phyloP scores from a whole-genome alignment of 2,888 invertebrate species.

The Corythucha ciliata region DNA sequence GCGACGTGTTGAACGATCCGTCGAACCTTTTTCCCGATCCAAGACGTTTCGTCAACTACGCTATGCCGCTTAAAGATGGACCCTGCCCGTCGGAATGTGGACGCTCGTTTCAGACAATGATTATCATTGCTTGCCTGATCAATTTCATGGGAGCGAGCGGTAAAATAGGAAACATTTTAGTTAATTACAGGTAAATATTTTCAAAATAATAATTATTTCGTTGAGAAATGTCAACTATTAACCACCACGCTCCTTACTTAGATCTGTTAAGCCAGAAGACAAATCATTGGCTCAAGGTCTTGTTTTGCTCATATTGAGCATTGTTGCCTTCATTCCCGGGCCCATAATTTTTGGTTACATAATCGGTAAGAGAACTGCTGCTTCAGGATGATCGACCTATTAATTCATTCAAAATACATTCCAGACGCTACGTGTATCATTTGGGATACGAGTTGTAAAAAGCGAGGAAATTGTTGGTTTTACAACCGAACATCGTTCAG shows the following conservation, averaged over 20 bases:
- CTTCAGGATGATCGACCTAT: too few relatives aligned
- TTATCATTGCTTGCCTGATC: conserved; percentile 46
- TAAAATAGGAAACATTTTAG: conserved; percentile 54
- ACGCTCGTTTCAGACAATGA: conserved; percentile 44
- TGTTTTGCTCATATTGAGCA: conserved; percentile 50
- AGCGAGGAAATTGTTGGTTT: conserved; percentile 55
- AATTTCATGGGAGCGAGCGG: conserved; percentile 56
- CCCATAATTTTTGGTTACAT: conserved; percentile 59
- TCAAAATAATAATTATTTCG: too few relatives aligned
- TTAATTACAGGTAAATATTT: conserved; percentile 50
- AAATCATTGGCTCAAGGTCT: conserved; percentile 58
- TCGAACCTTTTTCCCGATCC: background rate
- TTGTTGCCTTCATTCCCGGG: conserved; percentile 58
- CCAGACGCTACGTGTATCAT: conserved; percentile 54
- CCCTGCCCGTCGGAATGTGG: conserved; percentile 45
- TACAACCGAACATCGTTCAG: conserved; percentile 54
- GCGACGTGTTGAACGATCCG: conserved; percentile 21
- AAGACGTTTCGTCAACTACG: conserved; percentile 21
- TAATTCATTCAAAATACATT: conserved; percentile 21
- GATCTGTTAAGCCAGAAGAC: conserved; percentile 52
- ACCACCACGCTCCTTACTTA: conserved; percentile 36
- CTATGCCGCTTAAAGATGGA: conserved; percentile 40
- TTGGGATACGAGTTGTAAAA: conserved; percentile 56
- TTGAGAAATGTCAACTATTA: too few relatives aligned
- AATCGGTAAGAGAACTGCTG: conserved; percentile 42